Percentiles rank a stretch among this genome's conserved stretches.
Evolutionary conservation across 35 echinoderm and acorn worm genomes (phyloP).

Genomic region (Stichopus chloronotus): DNA sequence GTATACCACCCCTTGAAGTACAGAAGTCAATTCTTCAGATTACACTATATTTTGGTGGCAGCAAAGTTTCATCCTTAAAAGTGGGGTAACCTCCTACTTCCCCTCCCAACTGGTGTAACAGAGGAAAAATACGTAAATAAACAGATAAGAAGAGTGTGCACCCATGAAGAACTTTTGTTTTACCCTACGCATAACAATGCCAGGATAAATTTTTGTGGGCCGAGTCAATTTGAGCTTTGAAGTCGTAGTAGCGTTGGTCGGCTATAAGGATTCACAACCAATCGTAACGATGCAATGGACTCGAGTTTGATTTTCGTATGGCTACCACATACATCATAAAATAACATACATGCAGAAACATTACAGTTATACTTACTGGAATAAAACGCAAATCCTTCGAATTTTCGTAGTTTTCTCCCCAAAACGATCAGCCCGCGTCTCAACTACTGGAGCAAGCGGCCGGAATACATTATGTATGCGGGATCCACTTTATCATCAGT

Average conservation of each 20-base stretch:
- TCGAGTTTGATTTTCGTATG: neutral
- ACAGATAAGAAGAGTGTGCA: too few species aligned
- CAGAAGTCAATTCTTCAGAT: neutral
- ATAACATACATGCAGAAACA: constrained; percentile 5
- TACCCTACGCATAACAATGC: neutral
- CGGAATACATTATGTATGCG: neutral
- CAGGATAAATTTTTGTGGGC: neutral
- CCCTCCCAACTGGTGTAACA: too few species aligned
- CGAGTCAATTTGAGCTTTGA: neutral
- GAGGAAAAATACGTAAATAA: too few species aligned
- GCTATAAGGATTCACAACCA: neutral
- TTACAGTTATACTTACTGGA: neutral
- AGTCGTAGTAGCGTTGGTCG: neutral
- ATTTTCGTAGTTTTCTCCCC: neutral
- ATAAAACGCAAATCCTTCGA: neutral
- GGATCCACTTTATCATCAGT: neutral
- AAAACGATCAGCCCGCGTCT: constrained; percentile 6
- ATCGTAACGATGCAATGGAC: neutral
- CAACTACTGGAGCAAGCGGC: neutral
- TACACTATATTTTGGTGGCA: neutral
- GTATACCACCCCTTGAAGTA: neutral
- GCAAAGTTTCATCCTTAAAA: too few species aligned
- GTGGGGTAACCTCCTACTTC: too few species aligned
- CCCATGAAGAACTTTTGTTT: too few species aligned
- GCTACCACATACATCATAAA: neutral